Percentiles rank a stretch among this genome's conserved stretches.
Conservation (phyloP, 2,113 vertebrate genomes). For the Melanocharis versteri region DNA sequence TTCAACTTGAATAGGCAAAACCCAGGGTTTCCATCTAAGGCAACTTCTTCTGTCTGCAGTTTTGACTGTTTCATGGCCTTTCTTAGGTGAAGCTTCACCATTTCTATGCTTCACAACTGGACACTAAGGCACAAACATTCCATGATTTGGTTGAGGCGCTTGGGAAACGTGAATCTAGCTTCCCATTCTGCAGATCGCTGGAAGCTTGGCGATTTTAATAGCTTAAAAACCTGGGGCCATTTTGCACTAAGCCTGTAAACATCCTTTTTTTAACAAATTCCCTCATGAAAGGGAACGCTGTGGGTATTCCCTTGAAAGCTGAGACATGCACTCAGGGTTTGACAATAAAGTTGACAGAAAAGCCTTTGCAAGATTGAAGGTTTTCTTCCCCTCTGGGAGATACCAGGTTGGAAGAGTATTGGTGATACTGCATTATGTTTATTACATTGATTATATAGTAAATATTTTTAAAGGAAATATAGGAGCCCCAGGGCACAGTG, state of each 20-base stretch:
- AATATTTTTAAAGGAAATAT: conserved; percentile 24
- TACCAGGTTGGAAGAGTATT: not conserved
- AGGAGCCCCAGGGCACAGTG: not conserved
- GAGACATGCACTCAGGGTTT: not conserved
- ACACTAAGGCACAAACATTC: not conserved
- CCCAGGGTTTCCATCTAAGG: not conserved
- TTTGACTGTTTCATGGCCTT: not conserved
- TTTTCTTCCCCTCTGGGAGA: not conserved
- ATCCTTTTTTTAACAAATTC: not conserved
- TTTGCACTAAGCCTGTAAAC: not conserved
- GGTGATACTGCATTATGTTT: conserved; percentile 42
- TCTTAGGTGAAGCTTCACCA: not conserved
- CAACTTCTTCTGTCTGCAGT: not conserved
- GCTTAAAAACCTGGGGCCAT: not conserved
- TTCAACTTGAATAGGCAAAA: not conserved
- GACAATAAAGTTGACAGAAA: not conserved
- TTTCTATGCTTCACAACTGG: not conserved
- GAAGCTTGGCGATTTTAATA: not conserved
- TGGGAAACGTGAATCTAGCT: not conserved
- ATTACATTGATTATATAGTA: conserved; percentile 52
- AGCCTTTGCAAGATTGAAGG: not conserved
- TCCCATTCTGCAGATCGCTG: not conserved
- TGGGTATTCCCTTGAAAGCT: not conserved
- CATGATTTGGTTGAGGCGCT: not conserved
- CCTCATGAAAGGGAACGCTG: not conserved